Conservation (phyloP, 1,140 invertebrate species). For the Reticulitermes speratus region DNA sequence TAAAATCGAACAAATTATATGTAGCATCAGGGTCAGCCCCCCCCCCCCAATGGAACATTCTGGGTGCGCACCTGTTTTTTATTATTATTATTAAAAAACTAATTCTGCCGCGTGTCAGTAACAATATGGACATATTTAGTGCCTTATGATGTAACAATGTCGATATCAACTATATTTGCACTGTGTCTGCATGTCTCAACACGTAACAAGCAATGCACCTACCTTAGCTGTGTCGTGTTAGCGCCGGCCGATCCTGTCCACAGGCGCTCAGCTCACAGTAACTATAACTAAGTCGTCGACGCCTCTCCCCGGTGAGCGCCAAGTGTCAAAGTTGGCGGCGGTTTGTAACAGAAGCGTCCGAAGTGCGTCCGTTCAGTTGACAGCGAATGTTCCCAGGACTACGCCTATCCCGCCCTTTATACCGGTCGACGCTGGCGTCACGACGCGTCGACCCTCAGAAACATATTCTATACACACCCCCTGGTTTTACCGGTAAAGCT, state of each 20-base stretch:
- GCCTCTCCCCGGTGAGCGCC: not conserved
- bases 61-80: too few relatives aligned
- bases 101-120: too few relatives aligned
- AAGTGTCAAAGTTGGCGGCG: not conserved
- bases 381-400: slow-evolving; percentile 8
- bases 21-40: too few relatives aligned
- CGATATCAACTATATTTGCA: too few relatives aligned
- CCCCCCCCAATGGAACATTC: too few relatives aligned
- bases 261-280: too few relatives aligned
- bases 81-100: too few relatives aligned
- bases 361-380: not conserved
- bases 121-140: too few relatives aligned
- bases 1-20: too few relatives aligned
- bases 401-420: not conserved
- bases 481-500: not conserved
- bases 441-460: slow-evolving; percentile 15
- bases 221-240: not conserved
- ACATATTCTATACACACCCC: not conserved
- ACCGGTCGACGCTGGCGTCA: slow-evolving; percentile 10
- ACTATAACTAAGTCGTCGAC: too few relatives aligned
- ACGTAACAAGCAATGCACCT: not conserved
- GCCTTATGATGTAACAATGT: too few relatives aligned
- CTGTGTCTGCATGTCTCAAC: too few relatives aligned
- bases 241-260: not conserved
- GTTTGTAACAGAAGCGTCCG: not conserved